Percentiles rank a stretch among this genome's conserved stretches.
Conservation (phyloP, 2,888 invertebrate genomes). For the Drosophila niveifrons region DNA sequence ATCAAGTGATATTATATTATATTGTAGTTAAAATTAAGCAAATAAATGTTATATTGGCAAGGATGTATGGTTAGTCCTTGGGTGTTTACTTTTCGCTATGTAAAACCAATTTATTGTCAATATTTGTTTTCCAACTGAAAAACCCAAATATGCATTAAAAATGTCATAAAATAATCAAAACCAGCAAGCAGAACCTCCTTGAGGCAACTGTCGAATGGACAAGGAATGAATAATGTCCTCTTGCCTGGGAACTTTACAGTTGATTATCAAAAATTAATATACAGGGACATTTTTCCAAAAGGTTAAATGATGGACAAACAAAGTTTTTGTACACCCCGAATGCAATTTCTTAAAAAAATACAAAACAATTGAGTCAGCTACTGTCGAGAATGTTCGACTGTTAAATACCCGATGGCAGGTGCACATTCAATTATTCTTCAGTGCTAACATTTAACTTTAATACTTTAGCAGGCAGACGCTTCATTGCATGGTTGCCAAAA, state of each 20-base stretch:
- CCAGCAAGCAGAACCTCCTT: neutral
- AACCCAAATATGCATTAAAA: constrained; percentile 51
- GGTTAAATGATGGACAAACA: constrained; percentile 21
- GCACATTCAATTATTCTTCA: no score
- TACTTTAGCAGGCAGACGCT: no score
- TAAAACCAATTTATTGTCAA: constrained; percentile 32
- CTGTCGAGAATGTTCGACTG: neutral
- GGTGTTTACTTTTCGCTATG: constrained; percentile 12
- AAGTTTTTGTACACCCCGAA: constrained; percentile 46
- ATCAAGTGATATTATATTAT: constrained; percentile 75
- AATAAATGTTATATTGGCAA: constrained; percentile 44
- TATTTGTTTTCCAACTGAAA: constrained; percentile 34
- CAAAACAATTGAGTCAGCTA: neutral
- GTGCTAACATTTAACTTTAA: no score
- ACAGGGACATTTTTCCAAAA: constrained; percentile 18
- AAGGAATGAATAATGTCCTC: constrained; percentile 4
- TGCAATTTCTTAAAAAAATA: neutral
- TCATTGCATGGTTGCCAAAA: no score
- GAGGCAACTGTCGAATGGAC: neutral
- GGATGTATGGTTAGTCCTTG: neutral
- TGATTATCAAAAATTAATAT: constrained; percentile 66
- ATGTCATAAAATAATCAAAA: constrained; percentile 57
- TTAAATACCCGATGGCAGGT: no score
- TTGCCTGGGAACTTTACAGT: constrained; percentile 71
- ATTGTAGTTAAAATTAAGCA: constrained; percentile 40